Conservation (phyloP, 2,113 vertebrate species). For the Neogale vison region DNA sequence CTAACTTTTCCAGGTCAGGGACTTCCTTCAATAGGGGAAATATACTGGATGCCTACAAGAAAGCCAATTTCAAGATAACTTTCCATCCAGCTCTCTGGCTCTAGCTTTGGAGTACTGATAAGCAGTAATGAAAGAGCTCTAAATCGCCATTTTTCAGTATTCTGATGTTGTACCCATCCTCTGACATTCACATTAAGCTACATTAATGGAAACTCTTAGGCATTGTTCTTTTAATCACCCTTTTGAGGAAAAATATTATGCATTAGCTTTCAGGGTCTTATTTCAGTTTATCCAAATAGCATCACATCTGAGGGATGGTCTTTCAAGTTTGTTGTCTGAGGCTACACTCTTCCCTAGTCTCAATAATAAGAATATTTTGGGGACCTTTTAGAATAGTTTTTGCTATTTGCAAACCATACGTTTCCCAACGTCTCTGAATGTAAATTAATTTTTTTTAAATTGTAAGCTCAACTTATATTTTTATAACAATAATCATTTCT, state of each 20-base stretch:
- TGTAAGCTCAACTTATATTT: neutral
- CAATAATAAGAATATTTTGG: neutral
- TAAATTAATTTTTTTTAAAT: neutral
- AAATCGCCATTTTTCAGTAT: neutral
- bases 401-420: neutral
- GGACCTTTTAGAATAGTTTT: too few relatives aligned
- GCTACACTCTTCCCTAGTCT: neutral
- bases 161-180: neutral
- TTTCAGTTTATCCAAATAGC: neutral
- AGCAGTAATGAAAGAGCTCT: neutral
- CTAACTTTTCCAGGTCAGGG: neutral
- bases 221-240: neutral
- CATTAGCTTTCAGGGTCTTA: neutral
- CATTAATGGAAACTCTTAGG: neutral
- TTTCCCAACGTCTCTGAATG: neutral
- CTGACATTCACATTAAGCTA: neutral
- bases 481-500: neutral
- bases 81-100: neutral
- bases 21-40: neutral
- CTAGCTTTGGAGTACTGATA: neutral
- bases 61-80: neutral
- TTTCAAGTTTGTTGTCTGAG: neutral
- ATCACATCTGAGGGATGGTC: neutral
- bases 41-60: neutral
- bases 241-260: neutral